Conservation (phyloP, 2,888 invertebrate species). For the Rhabditophanes sp. region DNA sequence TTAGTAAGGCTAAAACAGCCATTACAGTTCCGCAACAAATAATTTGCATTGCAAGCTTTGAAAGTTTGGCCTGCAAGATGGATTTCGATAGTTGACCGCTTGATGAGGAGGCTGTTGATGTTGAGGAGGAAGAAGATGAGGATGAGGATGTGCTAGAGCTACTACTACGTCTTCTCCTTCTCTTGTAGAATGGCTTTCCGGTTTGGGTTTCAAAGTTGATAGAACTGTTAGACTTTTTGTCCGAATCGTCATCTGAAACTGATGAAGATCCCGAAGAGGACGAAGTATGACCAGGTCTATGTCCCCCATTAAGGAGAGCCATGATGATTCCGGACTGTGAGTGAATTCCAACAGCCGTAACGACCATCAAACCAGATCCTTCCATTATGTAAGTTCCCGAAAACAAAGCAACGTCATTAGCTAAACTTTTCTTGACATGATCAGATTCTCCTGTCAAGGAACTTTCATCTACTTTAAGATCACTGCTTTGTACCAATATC, state of each 20-base stretch:
- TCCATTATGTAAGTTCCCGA: slow-evolving; percentile 97
- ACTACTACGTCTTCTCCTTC: too few species aligned
- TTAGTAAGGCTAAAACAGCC: slow-evolving; percentile 39
- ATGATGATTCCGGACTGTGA: slow-evolving; percentile 66
- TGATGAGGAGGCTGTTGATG: slow-evolving; percentile 10
- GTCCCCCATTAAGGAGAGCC: slow-evolving; percentile 32
- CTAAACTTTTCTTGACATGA: slow-evolving; percentile 91
- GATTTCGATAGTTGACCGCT: slow-evolving; percentile 24
- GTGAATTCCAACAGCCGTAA: slow-evolving; percentile 90
- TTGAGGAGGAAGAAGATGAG: slow-evolving; percentile 17
- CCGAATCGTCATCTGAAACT: background rate
- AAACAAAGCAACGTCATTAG: slow-evolving; percentile 84
- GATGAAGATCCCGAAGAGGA: background rate
- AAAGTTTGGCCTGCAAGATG: slow-evolving; percentile 37
- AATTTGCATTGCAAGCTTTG: slow-evolving; percentile 38
- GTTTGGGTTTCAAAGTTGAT: too few species aligned
- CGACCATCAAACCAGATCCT: slow-evolving; percentile 87
- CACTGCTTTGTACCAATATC: slow-evolving; percentile 82
- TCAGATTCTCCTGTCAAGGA: slow-evolving; percentile 97
- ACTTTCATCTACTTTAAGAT: slow-evolving; percentile 95
- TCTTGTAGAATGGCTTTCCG: too few species aligned
- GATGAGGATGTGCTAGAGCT: slow-evolving; percentile 17
- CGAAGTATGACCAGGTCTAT: slow-evolving; percentile 13
- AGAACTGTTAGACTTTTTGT: background rate
- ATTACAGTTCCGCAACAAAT: slow-evolving; percentile 41